These are phyloP conservation scores for Plagodis pulveraria DNA, from an alignment of 2,888 invertebrate genomes.

Conservation along the genomic window DNA sequence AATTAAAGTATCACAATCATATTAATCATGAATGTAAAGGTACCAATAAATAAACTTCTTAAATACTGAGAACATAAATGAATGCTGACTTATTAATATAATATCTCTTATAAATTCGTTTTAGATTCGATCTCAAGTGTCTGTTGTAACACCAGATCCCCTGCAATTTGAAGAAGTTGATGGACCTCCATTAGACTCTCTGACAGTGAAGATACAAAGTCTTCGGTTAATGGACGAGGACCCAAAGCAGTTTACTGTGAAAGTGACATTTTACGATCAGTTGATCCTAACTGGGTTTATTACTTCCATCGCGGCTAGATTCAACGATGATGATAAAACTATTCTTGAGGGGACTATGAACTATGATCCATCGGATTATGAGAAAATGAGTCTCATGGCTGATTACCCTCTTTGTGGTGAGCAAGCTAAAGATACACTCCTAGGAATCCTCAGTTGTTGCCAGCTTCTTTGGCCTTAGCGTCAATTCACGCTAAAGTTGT, in stretches of 20 bases:
- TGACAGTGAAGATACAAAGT: slow-evolving; percentile 55
- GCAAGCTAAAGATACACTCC: slow-evolving; percentile 1
- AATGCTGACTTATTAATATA: background rate
- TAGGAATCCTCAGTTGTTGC: too few species aligned
- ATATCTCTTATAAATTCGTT: background rate
- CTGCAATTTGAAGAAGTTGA: slow-evolving; percentile 37
- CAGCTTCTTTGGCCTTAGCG: too few species aligned
- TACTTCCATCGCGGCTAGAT: slow-evolving; percentile 48
- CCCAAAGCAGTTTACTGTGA: slow-evolving; percentile 47
- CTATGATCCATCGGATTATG: slow-evolving; percentile 73
- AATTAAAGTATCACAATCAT: too few species aligned
- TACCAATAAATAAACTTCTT: too few species aligned
- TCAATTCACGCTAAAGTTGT: too few species aligned
- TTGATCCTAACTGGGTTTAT: slow-evolving; percentile 54
- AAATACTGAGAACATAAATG: too few species aligned
- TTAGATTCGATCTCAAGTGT: slow-evolving; percentile 10
- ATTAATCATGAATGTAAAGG: too few species aligned
- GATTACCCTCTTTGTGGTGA: slow-evolving; percentile 69
- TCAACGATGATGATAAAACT: slow-evolving; percentile 30
- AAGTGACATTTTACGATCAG: slow-evolving; percentile 63
- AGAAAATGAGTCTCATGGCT: slow-evolving; percentile 69
- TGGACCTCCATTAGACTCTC: slow-evolving; percentile 48
- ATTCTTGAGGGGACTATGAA: slow-evolving; percentile 56
- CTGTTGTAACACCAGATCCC: background rate
- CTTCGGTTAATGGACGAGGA: slow-evolving; percentile 56